A percentile compares a stretch with the other conserved stretches of the same genome.
These are phyloP conservation scores for Hoplodrina blanda DNA, from an alignment of 2,888 invertebrate genomes.

Conservation along the genomic window DNA sequence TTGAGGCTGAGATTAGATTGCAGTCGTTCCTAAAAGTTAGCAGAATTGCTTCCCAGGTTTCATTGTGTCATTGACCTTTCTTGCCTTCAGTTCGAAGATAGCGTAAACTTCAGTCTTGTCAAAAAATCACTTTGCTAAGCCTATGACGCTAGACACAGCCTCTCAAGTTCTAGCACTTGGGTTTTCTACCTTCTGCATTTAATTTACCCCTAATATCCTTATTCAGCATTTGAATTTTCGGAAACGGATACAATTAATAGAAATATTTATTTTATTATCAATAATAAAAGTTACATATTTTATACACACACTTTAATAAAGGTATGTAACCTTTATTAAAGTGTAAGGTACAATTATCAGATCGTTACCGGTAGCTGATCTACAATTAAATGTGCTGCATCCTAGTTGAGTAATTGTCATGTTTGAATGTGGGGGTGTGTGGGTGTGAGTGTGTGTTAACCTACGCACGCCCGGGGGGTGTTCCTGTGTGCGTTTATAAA, in stretches of 20 bases:
- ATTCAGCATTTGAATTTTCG: background rate
- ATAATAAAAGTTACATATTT: background rate
- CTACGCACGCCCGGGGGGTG: slow-evolving; percentile 65
- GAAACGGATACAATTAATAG: background rate
- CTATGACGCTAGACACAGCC: too few relatives aligned
- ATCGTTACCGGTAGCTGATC: slow-evolving; percentile 59
- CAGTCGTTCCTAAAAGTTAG: too few relatives aligned
- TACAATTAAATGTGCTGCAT: slow-evolving; percentile 62
- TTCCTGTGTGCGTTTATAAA: slow-evolving; percentile 86
- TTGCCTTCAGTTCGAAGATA: background rate
- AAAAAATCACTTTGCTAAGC: too few relatives aligned
- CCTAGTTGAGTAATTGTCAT: slow-evolving; percentile 58
- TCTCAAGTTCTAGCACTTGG: too few relatives aligned
- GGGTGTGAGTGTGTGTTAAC: slow-evolving; percentile 57
- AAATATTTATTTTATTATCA: background rate
- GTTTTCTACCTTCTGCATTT: background rate
- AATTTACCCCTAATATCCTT: background rate
- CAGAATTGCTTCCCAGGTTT: too few relatives aligned
- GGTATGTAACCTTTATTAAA: slow-evolving; percentile 16
- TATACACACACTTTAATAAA: too few relatives aligned
- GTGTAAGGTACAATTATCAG: slow-evolving; percentile 59
- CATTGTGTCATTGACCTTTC: background rate
- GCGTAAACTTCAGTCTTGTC: background rate
- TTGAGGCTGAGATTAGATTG: too few relatives aligned
- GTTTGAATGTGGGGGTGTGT: slow-evolving; percentile 60